phyloP scores from a whole-genome alignment of 1,140 invertebrate genomes.

The Ctenoplectra terminalis region DNA sequence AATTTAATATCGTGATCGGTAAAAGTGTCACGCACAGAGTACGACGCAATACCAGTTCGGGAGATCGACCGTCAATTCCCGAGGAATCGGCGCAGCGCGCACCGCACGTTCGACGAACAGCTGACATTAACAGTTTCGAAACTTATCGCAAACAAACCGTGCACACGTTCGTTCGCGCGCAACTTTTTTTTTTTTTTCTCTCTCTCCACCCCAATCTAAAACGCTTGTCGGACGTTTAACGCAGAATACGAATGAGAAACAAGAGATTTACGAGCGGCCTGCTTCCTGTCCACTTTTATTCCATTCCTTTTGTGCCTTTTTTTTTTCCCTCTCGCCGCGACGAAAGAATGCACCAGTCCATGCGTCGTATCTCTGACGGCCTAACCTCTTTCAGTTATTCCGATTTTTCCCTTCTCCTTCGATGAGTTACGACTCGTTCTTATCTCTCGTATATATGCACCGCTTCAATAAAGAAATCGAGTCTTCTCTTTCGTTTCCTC shows the following conservation, averaged over 20 bases:
- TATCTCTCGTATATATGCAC: not conserved
- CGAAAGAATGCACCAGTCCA: not conserved
- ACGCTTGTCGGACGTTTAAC: not conserved
- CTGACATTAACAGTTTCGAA: slow-evolving; percentile 11
- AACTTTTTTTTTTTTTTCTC: no score
- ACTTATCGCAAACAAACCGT: not conserved
- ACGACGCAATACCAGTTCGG: not conserved
- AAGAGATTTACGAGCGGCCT: slow-evolving; percentile 28
- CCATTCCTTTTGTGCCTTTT: no score
- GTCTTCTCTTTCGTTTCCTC: not conserved
- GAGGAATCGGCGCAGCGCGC: not conserved
- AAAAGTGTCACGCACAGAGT: no score
- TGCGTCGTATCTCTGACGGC: slow-evolving; percentile 7
- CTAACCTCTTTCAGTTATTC: not conserved
- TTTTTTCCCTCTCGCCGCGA: not conserved
- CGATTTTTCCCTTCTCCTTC: not conserved
- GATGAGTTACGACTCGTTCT: not conserved
- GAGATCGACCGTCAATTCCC: not conserved
- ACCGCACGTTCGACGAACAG: not conserved
- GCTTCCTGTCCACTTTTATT: not conserved
- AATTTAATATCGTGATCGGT: no score
- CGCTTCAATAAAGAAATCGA: not conserved
- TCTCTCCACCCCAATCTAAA: not conserved
- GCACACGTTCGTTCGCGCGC: not conserved
- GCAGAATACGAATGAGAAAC: not conserved